Evolutionary conservation across 2,888 invertebrate genomes (phyloP).

Genomic region (Thumatha senex): DNA sequence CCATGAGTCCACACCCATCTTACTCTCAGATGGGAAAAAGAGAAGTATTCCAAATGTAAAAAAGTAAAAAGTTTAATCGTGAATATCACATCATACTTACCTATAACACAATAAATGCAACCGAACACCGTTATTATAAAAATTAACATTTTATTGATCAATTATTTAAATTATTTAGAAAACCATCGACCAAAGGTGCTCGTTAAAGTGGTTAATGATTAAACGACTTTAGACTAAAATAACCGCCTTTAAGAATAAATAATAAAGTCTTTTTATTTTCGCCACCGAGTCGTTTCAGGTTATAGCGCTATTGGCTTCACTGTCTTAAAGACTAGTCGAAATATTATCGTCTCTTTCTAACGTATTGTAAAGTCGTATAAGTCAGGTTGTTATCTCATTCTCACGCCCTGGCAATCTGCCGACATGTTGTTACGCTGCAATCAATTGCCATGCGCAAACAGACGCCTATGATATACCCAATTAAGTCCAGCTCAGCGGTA

Average conservation of each 20-base stretch:
- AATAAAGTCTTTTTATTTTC: constrained; percentile 52
- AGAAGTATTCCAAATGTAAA: too few species aligned
- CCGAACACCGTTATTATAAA: constrained; percentile 59
- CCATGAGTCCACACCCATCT: too few species aligned
- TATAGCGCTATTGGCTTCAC: constrained; percentile 58
- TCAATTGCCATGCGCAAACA: constrained; percentile 84
- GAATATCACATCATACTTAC: too few species aligned
- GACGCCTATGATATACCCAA: constrained; percentile 84
- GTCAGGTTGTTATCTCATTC: constrained; percentile 47
- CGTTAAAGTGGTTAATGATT: constrained; percentile 54
- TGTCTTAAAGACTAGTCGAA: constrained; percentile 31
- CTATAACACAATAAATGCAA: constrained; percentile 26
- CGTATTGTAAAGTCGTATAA: constrained; percentile 4
- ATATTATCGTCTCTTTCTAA: constrained; percentile 38
- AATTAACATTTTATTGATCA: constrained; percentile 72
- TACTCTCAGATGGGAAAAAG: too few species aligned
- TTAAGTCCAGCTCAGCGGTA: constrained; percentile 62
- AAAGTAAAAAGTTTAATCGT: too few species aligned
- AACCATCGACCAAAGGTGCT: constrained; percentile 52
- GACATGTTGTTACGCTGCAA: constrained; percentile 82
- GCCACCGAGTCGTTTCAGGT: constrained; percentile 52
- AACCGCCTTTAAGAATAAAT: constrained; percentile 71
- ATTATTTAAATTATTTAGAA: constrained; percentile 71
- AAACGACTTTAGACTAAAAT: constrained; percentile 73
- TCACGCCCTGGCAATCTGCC: constrained; percentile 72